Evolutionary conservation across 2,113 vertebrate genomes (phyloP).

Genomic region (Limnothrissa miodon): DNA sequence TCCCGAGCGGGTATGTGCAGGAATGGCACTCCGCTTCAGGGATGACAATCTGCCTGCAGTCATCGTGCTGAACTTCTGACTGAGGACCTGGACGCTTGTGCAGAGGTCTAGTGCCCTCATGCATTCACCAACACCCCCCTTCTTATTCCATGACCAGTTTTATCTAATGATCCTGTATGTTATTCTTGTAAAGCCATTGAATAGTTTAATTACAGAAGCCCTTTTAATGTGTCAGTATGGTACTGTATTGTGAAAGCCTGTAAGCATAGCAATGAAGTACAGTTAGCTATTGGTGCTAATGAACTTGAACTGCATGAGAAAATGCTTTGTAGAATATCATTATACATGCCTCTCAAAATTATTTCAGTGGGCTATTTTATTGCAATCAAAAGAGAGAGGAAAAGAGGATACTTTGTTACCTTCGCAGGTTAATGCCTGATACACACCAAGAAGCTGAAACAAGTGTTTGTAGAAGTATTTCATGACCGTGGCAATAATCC

Average conservation of each 20-base stretch:
- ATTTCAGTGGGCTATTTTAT: background rate
- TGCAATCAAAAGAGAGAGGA: background rate
- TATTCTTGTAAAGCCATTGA: background rate
- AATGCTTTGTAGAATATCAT: background rate
- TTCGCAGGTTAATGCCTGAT: background rate
- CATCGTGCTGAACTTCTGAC: background rate
- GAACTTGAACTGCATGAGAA: background rate
- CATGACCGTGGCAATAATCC: background rate
- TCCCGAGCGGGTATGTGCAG: background rate
- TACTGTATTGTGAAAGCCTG: background rate
- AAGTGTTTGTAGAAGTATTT: conserved; percentile 54
- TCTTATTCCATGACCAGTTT: background rate
- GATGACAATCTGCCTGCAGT: background rate
- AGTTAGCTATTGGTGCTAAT: background rate
- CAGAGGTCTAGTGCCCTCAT: background rate
- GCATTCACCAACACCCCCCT: background rate
- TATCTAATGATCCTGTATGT: background rate
- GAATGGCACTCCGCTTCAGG: background rate
- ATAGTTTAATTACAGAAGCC: background rate
- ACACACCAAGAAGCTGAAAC: conserved; percentile 8
- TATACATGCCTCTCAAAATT: background rate
- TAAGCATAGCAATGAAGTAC: background rate
- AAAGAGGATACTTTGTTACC: background rate
- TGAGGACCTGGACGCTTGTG: background rate
- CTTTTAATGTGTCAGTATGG: background rate